Evolutionary conservation across 2,888 invertebrate species (phyloP).

Genomic region (Caprella mutica): DNA sequence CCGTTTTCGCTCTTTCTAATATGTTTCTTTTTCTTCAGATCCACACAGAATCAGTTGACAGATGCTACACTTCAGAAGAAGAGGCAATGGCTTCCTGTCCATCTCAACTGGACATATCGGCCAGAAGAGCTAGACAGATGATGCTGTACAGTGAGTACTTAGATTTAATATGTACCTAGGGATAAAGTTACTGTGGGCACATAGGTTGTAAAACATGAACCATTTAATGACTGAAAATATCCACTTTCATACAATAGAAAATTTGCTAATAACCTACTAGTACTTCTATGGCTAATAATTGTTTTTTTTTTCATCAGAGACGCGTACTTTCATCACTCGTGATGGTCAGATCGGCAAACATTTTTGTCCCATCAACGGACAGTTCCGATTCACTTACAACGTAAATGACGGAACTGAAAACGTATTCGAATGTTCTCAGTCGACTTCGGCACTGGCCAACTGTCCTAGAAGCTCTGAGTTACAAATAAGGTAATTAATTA

Average conservation of each 20-base stretch:
- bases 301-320: constrained; percentile 12
- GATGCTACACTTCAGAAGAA: constrained; percentile 51
- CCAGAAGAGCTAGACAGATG: constrained; percentile 42
- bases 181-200: no score
- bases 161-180: background rate
- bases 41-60: constrained; percentile 50
- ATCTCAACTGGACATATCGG: constrained; percentile 40
- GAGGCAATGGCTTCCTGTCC: constrained; percentile 51
- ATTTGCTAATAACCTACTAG: no score
- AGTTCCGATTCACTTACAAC: constrained; percentile 49
- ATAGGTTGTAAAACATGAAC: no score
- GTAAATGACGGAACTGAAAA: constrained; percentile 45
- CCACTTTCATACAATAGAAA: no score
- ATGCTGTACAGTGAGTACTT: constrained; percentile 45
- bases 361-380: constrained; percentile 54
- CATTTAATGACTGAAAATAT: no score
- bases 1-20: no score
- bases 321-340: constrained; percentile 19
- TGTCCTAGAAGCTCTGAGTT: constrained; percentile 52
- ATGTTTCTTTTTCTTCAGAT: constrained; percentile 43
- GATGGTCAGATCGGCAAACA: constrained; percentile 38
- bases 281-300: no score
- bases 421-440: constrained; percentile 46
- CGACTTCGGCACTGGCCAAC: constrained; percentile 49
- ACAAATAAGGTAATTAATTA: constrained; percentile 43